phyloP scores from a whole-genome alignment of 2,113 vertebrate genomes.

The Tetrao urogallus region DNA sequence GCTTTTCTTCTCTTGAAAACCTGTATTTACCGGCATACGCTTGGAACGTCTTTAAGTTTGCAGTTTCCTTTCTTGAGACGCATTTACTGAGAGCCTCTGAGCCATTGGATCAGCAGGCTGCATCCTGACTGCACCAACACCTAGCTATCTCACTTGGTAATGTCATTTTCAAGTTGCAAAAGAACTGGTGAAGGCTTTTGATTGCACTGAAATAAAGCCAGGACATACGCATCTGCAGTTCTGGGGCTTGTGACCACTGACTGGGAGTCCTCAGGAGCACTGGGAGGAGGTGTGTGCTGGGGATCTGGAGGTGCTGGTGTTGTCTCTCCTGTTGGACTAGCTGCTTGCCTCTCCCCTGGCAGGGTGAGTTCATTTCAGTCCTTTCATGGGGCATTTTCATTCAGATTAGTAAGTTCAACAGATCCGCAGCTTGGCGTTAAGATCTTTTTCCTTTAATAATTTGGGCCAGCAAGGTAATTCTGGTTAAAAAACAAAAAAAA shows the following conservation, averaged over 20 bases:
- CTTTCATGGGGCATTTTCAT: neutral
- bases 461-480: fast-evolving
- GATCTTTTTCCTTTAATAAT: neutral
- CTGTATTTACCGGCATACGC: neutral
- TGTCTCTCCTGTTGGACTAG: neutral
- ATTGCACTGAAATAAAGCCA: neutral
- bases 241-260: neutral
- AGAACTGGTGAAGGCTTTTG: neutral
- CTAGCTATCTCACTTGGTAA: neutral
- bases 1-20: neutral
- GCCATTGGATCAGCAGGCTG: neutral
- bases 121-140: neutral
- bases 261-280: neutral
- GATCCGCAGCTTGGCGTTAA: neutral
- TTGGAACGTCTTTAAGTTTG: neutral
- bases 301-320: neutral
- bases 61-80: neutral
- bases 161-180: neutral
- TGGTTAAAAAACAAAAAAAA: neutral
- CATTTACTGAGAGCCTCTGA: neutral
- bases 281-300: neutral
- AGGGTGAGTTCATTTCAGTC: fast-evolving
- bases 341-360: neutral
- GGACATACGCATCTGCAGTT: fast-evolving
- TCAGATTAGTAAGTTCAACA: neutral